These are phyloP conservation scores for Sphecodes monilicornis DNA, from an alignment of 2,888 invertebrate species.

Conservation along the genomic window DNA sequence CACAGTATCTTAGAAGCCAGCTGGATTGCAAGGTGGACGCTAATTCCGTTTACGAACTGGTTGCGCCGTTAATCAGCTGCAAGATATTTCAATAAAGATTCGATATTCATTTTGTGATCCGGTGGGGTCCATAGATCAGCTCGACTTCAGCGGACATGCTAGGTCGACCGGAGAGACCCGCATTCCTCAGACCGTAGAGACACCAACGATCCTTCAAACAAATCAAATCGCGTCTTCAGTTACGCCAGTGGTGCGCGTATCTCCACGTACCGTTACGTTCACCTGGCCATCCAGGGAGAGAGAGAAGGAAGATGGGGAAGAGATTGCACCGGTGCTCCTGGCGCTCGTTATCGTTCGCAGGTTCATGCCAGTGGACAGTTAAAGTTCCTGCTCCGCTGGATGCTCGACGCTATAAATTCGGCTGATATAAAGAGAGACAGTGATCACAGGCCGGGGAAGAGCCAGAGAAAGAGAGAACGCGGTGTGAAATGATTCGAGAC, in stretches of 20 bases:
- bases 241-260: conserved; percentile 66
- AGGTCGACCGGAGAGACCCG: neutral
- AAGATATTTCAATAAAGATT: neutral
- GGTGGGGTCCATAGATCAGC: neutral
- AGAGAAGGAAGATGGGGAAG: conserved; percentile 25
- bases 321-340: conserved; percentile 53
- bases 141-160: neutral
- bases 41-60: neutral
- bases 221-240: conserved; percentile 25
- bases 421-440: conserved; percentile 79
- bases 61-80: neutral
- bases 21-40: neutral
- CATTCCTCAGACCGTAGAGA: neutral
- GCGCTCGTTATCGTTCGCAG: conserved; percentile 77
- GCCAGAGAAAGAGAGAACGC: conserved; percentile 48
- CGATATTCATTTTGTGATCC: neutral
- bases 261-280: conserved; percentile 72
- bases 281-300: conserved; percentile 58
- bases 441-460: conserved; percentile 21
- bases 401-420: conserved; percentile 81
- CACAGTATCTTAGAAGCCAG: neutral
- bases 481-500: conserved; percentile 79
- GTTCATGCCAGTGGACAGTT: conserved; percentile 83
- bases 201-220: neutral
- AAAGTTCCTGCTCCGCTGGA: conserved; percentile 75